A percentile compares a stretch with the other conserved stretches of the same genome.
phyloP scores from a whole-genome alignment of 2,113 vertebrate species.

The Gallinago undulata region DNA sequence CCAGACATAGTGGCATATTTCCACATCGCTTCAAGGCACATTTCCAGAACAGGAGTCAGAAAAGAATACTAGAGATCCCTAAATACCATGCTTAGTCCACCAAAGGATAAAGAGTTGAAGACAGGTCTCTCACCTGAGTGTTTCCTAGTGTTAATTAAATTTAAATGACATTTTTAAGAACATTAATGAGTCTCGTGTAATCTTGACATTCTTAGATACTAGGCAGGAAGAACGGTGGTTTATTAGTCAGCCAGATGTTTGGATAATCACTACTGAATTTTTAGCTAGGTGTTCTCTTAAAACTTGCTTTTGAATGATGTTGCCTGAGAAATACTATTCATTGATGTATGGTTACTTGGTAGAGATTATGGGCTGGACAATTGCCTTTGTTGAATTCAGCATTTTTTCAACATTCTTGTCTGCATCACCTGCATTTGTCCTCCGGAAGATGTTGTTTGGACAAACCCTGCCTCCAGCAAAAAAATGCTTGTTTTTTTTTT shows the following conservation, averaged over 20 bases:
- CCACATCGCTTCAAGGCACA: accelerated
- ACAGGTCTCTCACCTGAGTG: neutral
- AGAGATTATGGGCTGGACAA: neutral
- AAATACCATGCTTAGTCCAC: neutral
- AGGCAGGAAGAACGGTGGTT: neutral
- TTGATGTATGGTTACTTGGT: neutral
- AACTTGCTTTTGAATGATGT: neutral
- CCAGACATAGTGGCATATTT: neutral
- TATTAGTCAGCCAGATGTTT: neutral
- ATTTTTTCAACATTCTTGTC: neutral
- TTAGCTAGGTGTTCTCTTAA: neutral
- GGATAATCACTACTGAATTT: neutral
- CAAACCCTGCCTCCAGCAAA: neutral
- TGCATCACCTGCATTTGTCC: neutral
- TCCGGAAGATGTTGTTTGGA: neutral
- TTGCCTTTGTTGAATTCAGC: neutral
- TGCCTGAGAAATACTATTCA: neutral
- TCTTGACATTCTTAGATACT: neutral
- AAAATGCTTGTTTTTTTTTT: neutral
- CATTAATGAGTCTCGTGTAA: neutral
- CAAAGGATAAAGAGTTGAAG: neutral
- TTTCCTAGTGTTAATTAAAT: neutral
- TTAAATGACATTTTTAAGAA: neutral
- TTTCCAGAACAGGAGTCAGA: neutral
- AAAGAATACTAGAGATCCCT: neutral